Base-by-base conservation (phyloP, 2,797 vertebrate genomes). In the Enteromius trimaculatus region DNA sequence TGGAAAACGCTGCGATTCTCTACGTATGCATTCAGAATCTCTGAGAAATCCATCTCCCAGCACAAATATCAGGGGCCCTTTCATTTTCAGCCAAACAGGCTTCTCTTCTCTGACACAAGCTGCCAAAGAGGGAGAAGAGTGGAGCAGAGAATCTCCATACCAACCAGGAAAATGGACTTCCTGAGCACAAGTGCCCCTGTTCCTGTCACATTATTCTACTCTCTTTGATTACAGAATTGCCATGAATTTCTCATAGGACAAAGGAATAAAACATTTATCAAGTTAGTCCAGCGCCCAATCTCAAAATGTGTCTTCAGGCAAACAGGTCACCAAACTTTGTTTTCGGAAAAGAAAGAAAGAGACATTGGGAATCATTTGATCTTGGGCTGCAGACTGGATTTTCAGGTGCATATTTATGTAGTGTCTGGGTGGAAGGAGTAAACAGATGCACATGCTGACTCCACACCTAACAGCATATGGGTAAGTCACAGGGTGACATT, bases 381-480 rank as follows among this genome's bases (percentile, higher is more conserved):
- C 55, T 37, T 37, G 70, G 71, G 70, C 81, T 85, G 29, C 76
- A 83, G 66, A 69, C 71, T 84, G 34, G 29, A 75, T 80, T 74
- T 72, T 85, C n/a, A 53, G 85, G 87, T 81, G 77, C 66, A 64
- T 83, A 82, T 87, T 91, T 87, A 87, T 89, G 81, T 76, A 86
- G 87, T 85, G 88, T 87, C 82, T 82, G 86, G 79, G 80, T 88
- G 77, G 69, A 69, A 80, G 80, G 75, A 86, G 78, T 87, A 89
- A 77, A 88, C 88, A 91, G 88, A 89, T 90, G 88, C 87, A 84
- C 90, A 87, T 49, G 71, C 86, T 89, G 88, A 90, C 83, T 90
- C 86, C 42, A 88, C 84, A 82, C 79, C 85, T 86, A 86, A 87
- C 39, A 86, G 87, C 82, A 90, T 89, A 86, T 79, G 89, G 89